phyloP scores from a whole-genome alignment of 2,113 vertebrate genomes.

The Gymnocephalus cernua region DNA sequence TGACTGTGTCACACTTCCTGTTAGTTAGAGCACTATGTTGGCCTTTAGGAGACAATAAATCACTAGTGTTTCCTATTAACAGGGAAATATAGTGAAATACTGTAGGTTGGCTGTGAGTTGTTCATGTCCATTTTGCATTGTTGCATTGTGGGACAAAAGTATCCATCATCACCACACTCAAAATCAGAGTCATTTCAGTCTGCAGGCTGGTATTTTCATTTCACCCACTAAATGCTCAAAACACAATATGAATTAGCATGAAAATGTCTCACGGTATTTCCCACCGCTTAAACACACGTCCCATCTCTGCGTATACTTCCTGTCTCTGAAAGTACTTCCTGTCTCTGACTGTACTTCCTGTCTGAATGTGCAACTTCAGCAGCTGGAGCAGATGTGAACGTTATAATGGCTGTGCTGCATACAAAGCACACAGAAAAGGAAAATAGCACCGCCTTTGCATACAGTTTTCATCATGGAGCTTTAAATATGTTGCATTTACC shows the following conservation, averaged over 20 bases:
- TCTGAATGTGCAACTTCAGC: slow-evolving; percentile 26
- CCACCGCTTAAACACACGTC: not conserved
- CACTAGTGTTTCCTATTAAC: not conserved
- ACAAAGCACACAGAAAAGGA: not conserved
- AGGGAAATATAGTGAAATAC: too few species aligned
- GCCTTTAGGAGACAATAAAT: not conserved
- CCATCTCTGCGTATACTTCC: slow-evolving; percentile 16
- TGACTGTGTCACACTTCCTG: not conserved
- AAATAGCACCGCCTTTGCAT: not conserved
- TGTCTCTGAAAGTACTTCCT: slow-evolving; percentile 39
- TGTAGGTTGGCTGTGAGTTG: too few species aligned
- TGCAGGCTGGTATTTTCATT: not conserved
- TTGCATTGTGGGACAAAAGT: not conserved
- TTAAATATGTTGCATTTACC: not conserved
- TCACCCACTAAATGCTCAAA: not conserved
- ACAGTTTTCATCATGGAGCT: not conserved
- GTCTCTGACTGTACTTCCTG: slow-evolving; percentile 40
- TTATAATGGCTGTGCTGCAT: not conserved
- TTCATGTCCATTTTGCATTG: not conserved
- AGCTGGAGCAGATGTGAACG: not conserved
- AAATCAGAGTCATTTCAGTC: not conserved
- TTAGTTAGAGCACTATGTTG: not conserved
- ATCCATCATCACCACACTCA: not conserved
- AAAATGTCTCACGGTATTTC: not conserved
- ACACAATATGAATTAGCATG: not conserved